Conservation (phyloP, 2,888 invertebrate genomes). For the Mimachlamys varia region DNA sequence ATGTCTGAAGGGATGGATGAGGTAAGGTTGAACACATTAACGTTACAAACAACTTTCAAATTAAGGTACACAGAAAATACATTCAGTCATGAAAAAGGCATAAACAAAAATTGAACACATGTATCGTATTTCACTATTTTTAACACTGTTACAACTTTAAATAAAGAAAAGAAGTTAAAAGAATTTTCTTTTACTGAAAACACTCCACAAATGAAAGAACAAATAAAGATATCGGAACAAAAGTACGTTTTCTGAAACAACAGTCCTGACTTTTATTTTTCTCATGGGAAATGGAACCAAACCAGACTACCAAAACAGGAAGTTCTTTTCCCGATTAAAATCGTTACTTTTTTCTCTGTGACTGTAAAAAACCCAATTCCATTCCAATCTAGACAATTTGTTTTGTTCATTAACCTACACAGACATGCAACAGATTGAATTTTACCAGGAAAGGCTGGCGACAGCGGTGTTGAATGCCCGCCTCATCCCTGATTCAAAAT, state of each 20-base stretch:
- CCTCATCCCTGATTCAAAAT: neutral
- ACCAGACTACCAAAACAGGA: neutral
- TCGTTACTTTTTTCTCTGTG: neutral
- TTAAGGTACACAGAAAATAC: too few relatives aligned
- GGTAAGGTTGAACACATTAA: too few relatives aligned
- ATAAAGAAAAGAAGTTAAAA: neutral
- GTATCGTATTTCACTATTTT: too few relatives aligned
- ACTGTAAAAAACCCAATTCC: constrained; percentile 36
- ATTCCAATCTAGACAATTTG: constrained; percentile 31
- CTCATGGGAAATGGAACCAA: neutral
- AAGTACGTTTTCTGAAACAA: neutral
- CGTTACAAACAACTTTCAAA: too few relatives aligned
- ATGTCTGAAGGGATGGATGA: too few relatives aligned
- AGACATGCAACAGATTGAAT: constrained; percentile 21
- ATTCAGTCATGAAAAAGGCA: too few relatives aligned
- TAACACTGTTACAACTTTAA: neutral
- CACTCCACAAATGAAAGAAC: neutral
- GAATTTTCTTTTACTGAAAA: neutral
- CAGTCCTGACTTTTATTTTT: neutral
- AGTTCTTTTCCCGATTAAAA: neutral
- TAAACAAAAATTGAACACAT: too few relatives aligned
- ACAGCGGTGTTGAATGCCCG: neutral
- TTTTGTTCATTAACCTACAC: neutral
- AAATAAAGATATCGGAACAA: neutral
- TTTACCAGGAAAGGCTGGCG: neutral